Evolutionary conservation across 2,113 vertebrate genomes (phyloP), one percentile per base, ranked within the genome.

Genomic region (Archilochus colubris): DNA sequence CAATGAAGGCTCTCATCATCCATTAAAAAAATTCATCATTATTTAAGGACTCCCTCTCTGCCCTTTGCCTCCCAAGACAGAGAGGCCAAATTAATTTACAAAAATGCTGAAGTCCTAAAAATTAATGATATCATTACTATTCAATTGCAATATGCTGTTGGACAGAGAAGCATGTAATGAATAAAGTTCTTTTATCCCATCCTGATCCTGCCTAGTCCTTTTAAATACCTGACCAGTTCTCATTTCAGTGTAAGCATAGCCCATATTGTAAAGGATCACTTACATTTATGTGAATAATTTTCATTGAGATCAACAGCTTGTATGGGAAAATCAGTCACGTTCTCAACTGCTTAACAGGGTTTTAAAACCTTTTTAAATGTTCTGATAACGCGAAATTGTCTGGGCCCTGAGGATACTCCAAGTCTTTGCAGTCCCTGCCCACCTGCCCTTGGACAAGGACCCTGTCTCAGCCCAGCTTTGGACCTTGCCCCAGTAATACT

Each of bases 21-120:
- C 68, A 69, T 87, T 89, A 82, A 92, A 94, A 95, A 96, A 94
- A 87, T 33, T 86, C 88, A 93, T 94, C 92, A 84, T 81, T 94
- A 79, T 94, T 95, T 97, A 91, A 96, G 86, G 30, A 89, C 91
- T 95, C 50, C 70, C 80, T 79, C 83, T 87, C 73, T 95, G 94
- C 92, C 91, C 94, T 95, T 94, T 97, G 86, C 62, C 86, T 93
- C 74, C 66, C 70, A 92, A 92, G 94, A 82, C 80, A 91, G 44
- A 91, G 61, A 94, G 91, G 95, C 58, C 92, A 95, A 93, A 93
- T 91, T 93, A 92, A 97, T 97, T 97, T 93, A 93, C 69, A 91
- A 95, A 94, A 96, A 91, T 82, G 94, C 94, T 93, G 92, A 95
- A 92, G 86, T 68, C 70, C 69, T 93, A 96, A 96, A 93, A 96